These are phyloP conservation scores for Opisthograptis luteolata DNA, from an alignment of 2,888 invertebrate species.

Conservation along the genomic window DNA sequence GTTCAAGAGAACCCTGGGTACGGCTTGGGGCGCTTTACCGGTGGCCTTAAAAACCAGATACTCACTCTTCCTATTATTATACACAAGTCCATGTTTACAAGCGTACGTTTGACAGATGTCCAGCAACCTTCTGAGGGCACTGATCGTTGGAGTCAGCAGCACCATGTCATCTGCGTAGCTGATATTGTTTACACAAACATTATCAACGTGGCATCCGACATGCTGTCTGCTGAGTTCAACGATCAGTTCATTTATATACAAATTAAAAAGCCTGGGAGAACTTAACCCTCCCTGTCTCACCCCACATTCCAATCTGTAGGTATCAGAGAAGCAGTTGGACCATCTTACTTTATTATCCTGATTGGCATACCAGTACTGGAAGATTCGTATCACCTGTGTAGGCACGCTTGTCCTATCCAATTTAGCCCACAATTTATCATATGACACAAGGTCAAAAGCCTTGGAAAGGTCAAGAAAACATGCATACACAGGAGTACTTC, in stretches of 20 bases:
- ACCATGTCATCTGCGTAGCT: slow-evolving; percentile 6
- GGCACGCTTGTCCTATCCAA: too few species aligned
- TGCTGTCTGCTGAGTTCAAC: slow-evolving; percentile 1
- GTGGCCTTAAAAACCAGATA: too few species aligned
- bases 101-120: background rate
- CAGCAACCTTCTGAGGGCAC: background rate
- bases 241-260: background rate
- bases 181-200: background rate
- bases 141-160: background rate
- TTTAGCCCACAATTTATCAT: too few species aligned
- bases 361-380: background rate
- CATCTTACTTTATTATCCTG: background rate
- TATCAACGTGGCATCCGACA: background rate
- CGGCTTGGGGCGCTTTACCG: too few species aligned
- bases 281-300: background rate
- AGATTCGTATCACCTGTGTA: too few species aligned
- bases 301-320: background rate
- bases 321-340: background rate
- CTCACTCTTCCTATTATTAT: too few species aligned
- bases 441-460: too few species aligned
- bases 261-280: background rate
- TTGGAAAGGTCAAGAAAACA: too few species aligned
- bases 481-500: too few species aligned
- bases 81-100: background rate
- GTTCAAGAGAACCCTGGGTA: too few species aligned